Percentiles rank a stretch among this genome's conserved stretches.
Conservation (phyloP, 1,140 invertebrate species). For the Rhizoglyphus robini region DNA sequence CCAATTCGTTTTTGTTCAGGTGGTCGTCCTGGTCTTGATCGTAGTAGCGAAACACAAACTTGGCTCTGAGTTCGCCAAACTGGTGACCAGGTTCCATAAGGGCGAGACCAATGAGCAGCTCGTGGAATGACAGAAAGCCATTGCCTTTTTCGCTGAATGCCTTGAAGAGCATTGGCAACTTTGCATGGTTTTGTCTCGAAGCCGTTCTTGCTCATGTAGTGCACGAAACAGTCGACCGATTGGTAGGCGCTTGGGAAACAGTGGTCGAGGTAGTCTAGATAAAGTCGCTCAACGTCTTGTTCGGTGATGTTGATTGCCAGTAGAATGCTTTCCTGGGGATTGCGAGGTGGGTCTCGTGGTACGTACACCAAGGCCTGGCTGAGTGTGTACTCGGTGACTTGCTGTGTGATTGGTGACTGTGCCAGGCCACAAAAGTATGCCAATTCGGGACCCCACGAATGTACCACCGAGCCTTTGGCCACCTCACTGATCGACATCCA, state of each 20-base stretch:
- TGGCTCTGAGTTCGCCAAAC: constrained; percentile 40
- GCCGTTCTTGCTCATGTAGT: constrained; percentile 19
- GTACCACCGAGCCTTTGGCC: too few relatives aligned
- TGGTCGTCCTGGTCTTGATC: too few relatives aligned
- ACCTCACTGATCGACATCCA: constrained; percentile 1
- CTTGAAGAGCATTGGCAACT: constrained; percentile 5
- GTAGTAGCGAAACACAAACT: constrained; percentile 44
- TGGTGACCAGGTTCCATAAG: too few relatives aligned
- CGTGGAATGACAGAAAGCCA: constrained; percentile 30
- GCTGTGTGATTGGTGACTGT: background rate
- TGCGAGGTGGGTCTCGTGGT: constrained; percentile 17
- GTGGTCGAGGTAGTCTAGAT: constrained; percentile 19
- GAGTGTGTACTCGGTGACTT: background rate
- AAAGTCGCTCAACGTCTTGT: constrained; percentile 16
- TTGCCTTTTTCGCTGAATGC: constrained; percentile 17
- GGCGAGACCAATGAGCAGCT: too few relatives aligned
- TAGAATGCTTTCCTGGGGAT: constrained; percentile 17
- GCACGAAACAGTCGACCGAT: constrained; percentile 7
- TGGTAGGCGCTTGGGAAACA: constrained; percentile 16
- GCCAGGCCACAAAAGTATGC: background rate
- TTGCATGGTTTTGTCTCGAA: background rate
- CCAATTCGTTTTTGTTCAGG: too few relatives aligned
- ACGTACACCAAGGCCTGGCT: constrained; percentile 9
- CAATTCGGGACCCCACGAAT: constrained; percentile 14
- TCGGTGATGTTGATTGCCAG: constrained; percentile 3